Evolutionary conservation across 2,888 invertebrate species (phyloP).

Genomic region (Eupeodes latifasciatus): DNA sequence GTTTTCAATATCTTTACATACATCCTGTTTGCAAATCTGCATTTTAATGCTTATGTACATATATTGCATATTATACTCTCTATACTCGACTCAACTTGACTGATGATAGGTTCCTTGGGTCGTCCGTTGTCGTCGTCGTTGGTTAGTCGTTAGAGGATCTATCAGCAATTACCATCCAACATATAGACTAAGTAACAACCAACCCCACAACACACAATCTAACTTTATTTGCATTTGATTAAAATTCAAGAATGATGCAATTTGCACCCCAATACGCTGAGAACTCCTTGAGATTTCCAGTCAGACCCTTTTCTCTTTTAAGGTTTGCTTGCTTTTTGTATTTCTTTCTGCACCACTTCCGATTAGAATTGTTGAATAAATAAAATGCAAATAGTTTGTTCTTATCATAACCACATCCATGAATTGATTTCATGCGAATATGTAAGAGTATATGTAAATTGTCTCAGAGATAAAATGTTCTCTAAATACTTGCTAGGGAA

Average conservation of each 20-base stretch:
- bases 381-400: constrained; percentile 62
- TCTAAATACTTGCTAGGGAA: constrained; percentile 35
- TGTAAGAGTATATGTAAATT: constrained; percentile 50
- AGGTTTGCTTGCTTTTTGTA: not conserved
- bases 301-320: not conserved
- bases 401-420: constrained; percentile 32
- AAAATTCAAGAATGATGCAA: constrained; percentile 55
- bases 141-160: not conserved
- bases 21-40: constrained; percentile 45
- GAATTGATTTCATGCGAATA: constrained; percentile 3
- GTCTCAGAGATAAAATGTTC: constrained; percentile 28
- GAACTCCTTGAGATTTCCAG: constrained; percentile 17
- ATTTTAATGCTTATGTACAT: constrained; percentile 42
- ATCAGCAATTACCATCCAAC: constrained; percentile 15
- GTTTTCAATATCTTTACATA: constrained; percentile 37
- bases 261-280: not conserved
- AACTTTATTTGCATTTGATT: constrained; percentile 69
- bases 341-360: constrained; percentile 33
- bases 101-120: not conserved
- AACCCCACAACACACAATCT: not conserved
- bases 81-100: constrained; percentile 32
- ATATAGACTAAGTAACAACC: too few relatives aligned
- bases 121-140: not conserved
- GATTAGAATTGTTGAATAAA: constrained; percentile 45
- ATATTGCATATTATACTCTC: too few relatives aligned